phyloP scores from a whole-genome alignment of 2,113 vertebrate species.

The Cairina moschata region DNA sequence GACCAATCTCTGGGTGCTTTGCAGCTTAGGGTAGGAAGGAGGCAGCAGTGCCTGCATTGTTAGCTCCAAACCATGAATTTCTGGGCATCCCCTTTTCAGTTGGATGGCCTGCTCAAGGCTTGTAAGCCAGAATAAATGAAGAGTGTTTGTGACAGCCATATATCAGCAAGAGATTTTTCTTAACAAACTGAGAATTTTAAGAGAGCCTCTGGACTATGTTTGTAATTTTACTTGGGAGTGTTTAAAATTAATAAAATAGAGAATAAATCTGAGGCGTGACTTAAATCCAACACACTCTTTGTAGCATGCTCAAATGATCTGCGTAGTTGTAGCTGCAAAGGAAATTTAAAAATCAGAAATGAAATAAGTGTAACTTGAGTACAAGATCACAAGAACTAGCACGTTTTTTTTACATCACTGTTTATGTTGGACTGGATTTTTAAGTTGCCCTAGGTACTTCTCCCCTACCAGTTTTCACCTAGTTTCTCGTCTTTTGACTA shows the following conservation, averaged over 20 bases:
- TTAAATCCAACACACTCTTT: background rate
- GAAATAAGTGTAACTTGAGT: background rate
- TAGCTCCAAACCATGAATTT: background rate
- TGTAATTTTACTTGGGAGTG: background rate
- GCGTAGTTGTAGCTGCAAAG: background rate
- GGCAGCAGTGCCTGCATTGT: background rate
- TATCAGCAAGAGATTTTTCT: background rate
- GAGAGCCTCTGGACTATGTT: background rate
- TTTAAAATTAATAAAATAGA: background rate
- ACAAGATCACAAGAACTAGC: background rate
- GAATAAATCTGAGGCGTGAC: accelerated
- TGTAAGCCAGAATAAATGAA: background rate
- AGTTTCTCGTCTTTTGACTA: background rate
- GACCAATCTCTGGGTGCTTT: background rate
- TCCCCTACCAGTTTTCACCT: background rate
- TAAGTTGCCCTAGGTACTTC: background rate
- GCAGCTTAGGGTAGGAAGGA: background rate
- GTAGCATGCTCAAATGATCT: background rate
- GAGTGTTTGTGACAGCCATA: background rate
- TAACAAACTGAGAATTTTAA: background rate
- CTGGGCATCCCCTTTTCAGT: background rate
- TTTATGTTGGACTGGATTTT: background rate
- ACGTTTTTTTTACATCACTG: background rate
- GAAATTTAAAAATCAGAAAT: background rate
- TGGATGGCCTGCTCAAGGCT: background rate